Evolutionary conservation across 2,888 invertebrate genomes (phyloP).

Genomic region (Diachrysia chrysitis): DNA sequence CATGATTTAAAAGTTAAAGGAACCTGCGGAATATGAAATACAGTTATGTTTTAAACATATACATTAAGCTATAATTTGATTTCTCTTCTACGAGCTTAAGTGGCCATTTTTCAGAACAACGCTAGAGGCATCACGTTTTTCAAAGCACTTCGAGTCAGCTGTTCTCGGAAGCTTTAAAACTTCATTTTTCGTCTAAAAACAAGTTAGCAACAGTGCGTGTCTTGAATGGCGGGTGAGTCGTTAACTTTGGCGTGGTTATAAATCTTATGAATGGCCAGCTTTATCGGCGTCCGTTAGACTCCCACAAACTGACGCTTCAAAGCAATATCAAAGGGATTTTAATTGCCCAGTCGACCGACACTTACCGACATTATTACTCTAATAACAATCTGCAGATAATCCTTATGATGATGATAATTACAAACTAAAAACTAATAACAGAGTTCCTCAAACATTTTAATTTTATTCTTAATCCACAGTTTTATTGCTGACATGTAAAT

Average conservation of each 20-base stretch:
- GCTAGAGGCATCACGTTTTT: constrained; percentile 65
- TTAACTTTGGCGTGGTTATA: constrained; percentile 83
- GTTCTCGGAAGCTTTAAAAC: constrained; percentile 74
- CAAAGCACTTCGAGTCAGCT: constrained; percentile 73
- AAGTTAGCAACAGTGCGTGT: constrained; percentile 80
- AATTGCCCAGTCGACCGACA: constrained; percentile 76
- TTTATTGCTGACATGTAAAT: constrained; percentile 27
- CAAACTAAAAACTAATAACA: constrained; percentile 56
- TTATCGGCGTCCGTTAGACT: constrained; percentile 76
- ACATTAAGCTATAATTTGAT: constrained; percentile 17
- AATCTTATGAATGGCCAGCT: constrained; percentile 80
- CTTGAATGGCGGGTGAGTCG: constrained; percentile 79
- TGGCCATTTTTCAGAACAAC: constrained; percentile 59
- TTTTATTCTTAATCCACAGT: constrained; percentile 17
- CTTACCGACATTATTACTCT: constrained; percentile 70
- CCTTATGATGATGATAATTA: constrained; percentile 64
- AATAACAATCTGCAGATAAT: constrained; percentile 65
- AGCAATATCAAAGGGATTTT: constrained; percentile 80
- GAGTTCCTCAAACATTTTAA: constrained; percentile 29
- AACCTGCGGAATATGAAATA: constrained; percentile 30
- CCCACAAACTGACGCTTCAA: constrained; percentile 76
- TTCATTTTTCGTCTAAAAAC: constrained; percentile 79
- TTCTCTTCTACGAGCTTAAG: constrained; percentile 10
- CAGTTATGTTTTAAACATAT: constrained; percentile 19
- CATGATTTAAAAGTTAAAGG: constrained; percentile 35